Conservation (phyloP, 2,888 invertebrate genomes). For the Caenorhabditis sp. region DNA sequence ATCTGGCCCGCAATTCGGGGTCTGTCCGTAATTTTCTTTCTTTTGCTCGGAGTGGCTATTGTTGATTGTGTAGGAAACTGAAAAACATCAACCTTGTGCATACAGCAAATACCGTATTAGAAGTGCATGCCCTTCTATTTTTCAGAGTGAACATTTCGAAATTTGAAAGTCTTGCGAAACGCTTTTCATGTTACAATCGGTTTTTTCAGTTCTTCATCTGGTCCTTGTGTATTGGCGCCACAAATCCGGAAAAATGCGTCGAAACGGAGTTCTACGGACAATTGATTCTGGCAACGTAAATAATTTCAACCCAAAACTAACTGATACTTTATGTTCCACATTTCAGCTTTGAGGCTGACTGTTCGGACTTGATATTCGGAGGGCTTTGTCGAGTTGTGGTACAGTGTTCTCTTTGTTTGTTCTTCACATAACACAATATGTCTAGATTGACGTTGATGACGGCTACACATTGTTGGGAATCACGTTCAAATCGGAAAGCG, state of each 20-base stretch:
- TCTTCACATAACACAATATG: too few species aligned
- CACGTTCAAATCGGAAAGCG: conserved; percentile 54
- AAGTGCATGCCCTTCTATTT: too few species aligned
- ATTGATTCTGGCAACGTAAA: conserved; percentile 36
- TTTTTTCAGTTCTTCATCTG: conserved; percentile 53
- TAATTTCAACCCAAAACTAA: background rate
- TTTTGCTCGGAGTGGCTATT: too few species aligned
- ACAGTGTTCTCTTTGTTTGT: background rate
- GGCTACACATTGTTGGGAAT: conserved; percentile 54
- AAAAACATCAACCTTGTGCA: too few species aligned
- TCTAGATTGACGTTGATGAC: conserved; percentile 58
- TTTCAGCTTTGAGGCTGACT: conserved; percentile 55
- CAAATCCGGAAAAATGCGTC: conserved; percentile 51
- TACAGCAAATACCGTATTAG: too few species aligned
- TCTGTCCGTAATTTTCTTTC: too few species aligned
- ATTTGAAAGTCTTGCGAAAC: too few species aligned
- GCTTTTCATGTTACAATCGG: background rate
- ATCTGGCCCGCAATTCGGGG: too few species aligned
- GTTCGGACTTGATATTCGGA: conserved; percentile 52
- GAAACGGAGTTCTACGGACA: conserved; percentile 52
- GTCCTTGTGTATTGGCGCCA: conserved; percentile 55
- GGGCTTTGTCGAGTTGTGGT: conserved; percentile 56
- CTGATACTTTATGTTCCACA: background rate
- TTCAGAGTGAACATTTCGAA: too few species aligned
- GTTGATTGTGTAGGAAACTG: too few species aligned